Conservation (phyloP, 2,113 vertebrate genomes). For the Tichodroma muraria region DNA sequence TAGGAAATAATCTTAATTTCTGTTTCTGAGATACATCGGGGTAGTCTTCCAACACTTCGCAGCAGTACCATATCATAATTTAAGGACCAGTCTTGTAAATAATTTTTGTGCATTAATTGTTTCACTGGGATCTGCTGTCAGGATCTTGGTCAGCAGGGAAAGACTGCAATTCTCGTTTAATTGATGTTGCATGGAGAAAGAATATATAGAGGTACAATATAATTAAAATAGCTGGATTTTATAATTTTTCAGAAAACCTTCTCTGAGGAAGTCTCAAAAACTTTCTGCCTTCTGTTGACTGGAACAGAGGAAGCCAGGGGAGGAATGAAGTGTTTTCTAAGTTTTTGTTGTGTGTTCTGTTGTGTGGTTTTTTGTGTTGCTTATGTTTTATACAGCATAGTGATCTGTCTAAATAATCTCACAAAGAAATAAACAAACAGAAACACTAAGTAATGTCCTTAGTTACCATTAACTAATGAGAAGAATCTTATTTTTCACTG, state of each 20-base stretch:
- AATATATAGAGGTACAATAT: neutral
- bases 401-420: neutral
- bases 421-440: neutral
- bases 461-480: neutral
- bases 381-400: neutral
- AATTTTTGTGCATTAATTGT: neutral
- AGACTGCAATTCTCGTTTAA: neutral
- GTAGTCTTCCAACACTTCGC: neutral
- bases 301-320: neutral
- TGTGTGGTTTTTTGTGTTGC: neutral
- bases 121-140: neutral
- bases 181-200: neutral
- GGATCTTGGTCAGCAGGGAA: neutral
- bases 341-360: neutral
- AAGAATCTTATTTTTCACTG: neutral
- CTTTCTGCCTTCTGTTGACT: neutral
- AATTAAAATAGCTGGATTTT: neutral
- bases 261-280: neutral
- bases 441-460: neutral
- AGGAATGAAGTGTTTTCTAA: neutral
- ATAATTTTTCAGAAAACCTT: neutral
- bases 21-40: neutral
- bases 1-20: neutral
- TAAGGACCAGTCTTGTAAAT: neutral
- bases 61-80: neutral